Evolutionary conservation across 2,797 vertebrate genomes (phyloP).

Genomic region (Sebastolobus altivelis): DNA sequence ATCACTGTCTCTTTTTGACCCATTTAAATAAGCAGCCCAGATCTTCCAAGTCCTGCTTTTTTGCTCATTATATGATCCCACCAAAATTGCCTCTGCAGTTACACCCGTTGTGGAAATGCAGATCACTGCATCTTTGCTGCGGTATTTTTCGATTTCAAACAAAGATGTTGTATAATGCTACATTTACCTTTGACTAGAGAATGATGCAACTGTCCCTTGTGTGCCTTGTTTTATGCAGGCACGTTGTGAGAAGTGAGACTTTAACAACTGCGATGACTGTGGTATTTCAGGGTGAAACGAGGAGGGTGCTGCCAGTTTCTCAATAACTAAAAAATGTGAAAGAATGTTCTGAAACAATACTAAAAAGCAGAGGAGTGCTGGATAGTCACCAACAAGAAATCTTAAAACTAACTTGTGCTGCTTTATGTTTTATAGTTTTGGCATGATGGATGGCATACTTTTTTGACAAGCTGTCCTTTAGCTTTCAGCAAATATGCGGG

Average conservation of each 20-base stretch:
- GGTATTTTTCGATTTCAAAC: not conserved
- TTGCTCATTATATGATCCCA: slow-evolving; percentile 18
- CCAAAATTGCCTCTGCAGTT: not conserved
- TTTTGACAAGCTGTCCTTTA: slow-evolving; percentile 23
- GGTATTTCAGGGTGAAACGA: slow-evolving; percentile 42
- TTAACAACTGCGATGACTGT: slow-evolving; percentile 41
- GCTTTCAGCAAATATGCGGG: slow-evolving; percentile 39
- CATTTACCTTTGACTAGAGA: slow-evolving; percentile 19
- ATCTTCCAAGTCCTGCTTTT: not conserved
- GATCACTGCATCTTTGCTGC: slow-evolving; percentile 8
- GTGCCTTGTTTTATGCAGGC: slow-evolving; percentile 21
- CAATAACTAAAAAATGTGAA: slow-evolving; percentile 18
- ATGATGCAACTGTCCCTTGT: slow-evolving; percentile 11
- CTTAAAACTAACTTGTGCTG: slow-evolving; percentile 7
- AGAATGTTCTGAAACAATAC: slow-evolving; percentile 39
- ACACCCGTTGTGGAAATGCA: not conserved
- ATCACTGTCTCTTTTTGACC: slow-evolving; percentile 5
- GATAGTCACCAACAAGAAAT: slow-evolving; percentile 34
- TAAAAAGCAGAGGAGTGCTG: slow-evolving; percentile 49
- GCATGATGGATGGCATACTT: slow-evolving; percentile 23
- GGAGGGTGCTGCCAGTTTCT: slow-evolving; percentile 36
- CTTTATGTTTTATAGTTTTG: slow-evolving; percentile 26
- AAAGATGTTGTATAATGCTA: not conserved
- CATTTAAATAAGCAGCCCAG: not conserved
- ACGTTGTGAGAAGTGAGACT: slow-evolving; percentile 39